Percentiles rank a stretch among this genome's conserved stretches.
phyloP scores from a whole-genome alignment of 2,888 invertebrate genomes.

The Ophion costatus region DNA sequence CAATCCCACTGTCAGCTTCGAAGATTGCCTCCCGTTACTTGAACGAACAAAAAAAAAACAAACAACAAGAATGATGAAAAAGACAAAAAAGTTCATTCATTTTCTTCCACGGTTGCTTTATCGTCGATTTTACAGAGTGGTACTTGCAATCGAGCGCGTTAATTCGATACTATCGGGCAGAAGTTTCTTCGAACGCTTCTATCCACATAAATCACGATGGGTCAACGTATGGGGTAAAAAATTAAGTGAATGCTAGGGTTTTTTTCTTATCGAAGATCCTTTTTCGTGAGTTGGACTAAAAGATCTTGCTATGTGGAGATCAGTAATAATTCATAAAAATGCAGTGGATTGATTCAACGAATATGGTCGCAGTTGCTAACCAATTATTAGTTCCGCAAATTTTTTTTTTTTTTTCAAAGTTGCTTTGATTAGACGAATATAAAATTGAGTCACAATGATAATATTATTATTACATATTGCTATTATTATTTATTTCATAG shows the following conservation, averaged over 20 bases:
- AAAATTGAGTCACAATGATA: neutral
- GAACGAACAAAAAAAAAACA: neutral
- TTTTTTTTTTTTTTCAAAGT: too few species aligned
- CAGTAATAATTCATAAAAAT: neutral
- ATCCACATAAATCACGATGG: neutral
- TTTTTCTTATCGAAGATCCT: neutral
- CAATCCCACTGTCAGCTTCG: conserved; percentile 18
- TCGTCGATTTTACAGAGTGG: too few species aligned
- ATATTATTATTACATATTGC: too few species aligned
- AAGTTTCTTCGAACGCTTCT: neutral
- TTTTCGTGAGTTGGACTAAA: neutral
- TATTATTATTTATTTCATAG: too few species aligned
- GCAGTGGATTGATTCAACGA: neutral
- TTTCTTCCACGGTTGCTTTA: neutral
- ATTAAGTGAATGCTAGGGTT: neutral
- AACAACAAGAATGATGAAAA: neutral
- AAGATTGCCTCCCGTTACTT: neutral
- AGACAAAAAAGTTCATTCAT: neutral
- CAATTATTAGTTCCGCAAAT: neutral
- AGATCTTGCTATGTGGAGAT: neutral
- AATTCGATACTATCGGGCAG: too few species aligned
- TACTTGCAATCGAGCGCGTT: too few species aligned
- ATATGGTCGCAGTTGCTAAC: neutral
- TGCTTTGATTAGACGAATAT: neutral
- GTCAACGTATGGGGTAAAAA: neutral